Conservation (phyloP, 2,797 vertebrate species). For the Mus minutoides region DNA sequence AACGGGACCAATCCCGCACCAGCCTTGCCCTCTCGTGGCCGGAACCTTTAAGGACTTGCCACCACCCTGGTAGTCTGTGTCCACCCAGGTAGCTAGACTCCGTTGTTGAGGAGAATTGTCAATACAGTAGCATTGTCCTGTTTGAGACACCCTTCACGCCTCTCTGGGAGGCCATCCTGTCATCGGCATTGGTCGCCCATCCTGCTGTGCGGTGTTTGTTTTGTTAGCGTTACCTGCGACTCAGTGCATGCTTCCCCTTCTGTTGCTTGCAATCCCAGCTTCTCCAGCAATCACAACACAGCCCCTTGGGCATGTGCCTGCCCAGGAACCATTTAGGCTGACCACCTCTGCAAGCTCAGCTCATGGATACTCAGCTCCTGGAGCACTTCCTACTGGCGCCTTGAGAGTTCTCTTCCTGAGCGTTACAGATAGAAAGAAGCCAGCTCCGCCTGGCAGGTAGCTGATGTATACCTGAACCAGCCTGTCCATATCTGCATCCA, state of each 20-base stretch:
- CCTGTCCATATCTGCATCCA: rapidly evolving
- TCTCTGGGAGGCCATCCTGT: not conserved
- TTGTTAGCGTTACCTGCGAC: not conserved
- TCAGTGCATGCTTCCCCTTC: not conserved
- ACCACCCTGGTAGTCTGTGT: not conserved
- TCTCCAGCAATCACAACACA: not conserved
- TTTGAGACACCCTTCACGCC: not conserved
- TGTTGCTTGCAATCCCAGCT: not conserved
- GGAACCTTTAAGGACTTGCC: constrained; percentile 65
- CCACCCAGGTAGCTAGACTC: constrained; percentile 1
- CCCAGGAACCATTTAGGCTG: not conserved
- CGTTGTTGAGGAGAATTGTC: constrained; percentile 6
- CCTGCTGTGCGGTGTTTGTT: not conserved
- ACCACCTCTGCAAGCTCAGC: rapidly evolving
- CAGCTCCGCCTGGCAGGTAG: not conserved
- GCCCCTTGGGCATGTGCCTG: rapidly evolving
- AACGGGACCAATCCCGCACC: constrained; percentile 54
- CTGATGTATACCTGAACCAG: not conserved
- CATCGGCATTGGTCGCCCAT: not conserved
- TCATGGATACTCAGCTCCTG: rapidly evolving
- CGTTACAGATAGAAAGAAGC: not conserved
- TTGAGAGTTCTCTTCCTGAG: not conserved
- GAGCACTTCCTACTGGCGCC: no score
- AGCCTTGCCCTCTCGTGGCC: constrained; percentile 60
- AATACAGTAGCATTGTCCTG: not conserved